Evolutionary conservation across 2,888 invertebrate genomes (phyloP).

Genomic region (Siphonodentalium dalli): DNA sequence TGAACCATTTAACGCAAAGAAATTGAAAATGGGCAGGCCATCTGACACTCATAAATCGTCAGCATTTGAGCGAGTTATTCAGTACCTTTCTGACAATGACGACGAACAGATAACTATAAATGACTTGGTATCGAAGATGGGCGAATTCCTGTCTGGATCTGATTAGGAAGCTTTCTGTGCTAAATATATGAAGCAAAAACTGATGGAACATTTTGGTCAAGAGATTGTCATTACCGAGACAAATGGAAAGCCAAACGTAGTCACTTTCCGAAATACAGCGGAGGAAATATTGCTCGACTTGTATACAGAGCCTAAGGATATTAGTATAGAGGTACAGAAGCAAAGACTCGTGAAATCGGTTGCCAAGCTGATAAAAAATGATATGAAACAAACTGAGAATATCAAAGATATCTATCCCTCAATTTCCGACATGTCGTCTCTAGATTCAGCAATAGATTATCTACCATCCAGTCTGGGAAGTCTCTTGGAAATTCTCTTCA

Average conservation of each 20-base stretch:
- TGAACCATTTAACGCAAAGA: no score
- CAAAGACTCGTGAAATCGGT: constrained; percentile 20
- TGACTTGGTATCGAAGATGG: neutral
- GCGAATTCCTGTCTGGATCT: neutral
- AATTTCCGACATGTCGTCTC: no score
- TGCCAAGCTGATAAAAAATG: constrained; percentile 27
- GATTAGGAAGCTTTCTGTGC: neutral
- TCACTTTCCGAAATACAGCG: constrained; percentile 20
- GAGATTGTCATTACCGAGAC: constrained; percentile 17
- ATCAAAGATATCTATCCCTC: no score
- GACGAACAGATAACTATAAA: neutral
- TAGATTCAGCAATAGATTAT: no score
- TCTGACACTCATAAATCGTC: neutral
- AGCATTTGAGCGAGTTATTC: no score
- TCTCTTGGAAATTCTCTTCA: no score
- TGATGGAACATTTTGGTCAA: neutral
- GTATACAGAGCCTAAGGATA: neutral
- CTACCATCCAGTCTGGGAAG: no score
- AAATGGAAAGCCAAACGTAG: constrained; percentile 21
- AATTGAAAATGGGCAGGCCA: no score
- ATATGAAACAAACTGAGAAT: no score
- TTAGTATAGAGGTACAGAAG: constrained; percentile 12
- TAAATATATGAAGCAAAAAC: neutral
- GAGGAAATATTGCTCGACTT: constrained; percentile 13
- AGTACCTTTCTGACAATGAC: neutral